Evolutionary conservation across 2,888 invertebrate species (phyloP).

Genomic region (Eugnorisma glareosa): DNA sequence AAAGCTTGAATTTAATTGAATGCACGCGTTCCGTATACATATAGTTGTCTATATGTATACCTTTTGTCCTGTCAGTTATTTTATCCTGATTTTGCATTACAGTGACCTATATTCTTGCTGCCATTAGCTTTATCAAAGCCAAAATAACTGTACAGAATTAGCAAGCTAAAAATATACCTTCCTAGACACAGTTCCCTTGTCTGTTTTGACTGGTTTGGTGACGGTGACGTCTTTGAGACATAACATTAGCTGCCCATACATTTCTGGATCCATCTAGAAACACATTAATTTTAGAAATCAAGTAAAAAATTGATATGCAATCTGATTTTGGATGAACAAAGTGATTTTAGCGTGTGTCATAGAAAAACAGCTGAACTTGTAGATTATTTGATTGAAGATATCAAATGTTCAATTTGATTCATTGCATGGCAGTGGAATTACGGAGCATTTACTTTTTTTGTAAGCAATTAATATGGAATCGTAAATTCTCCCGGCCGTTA

Average conservation of each 20-base stretch:
- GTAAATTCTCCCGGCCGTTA: background rate
- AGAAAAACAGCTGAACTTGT: background rate
- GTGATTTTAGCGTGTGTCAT: background rate
- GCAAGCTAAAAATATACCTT: slow-evolving; percentile 74
- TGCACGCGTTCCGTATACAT: background rate
- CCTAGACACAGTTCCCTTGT: slow-evolving; percentile 77
- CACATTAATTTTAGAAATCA: background rate
- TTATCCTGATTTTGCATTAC: background rate
- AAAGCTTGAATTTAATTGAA: background rate
- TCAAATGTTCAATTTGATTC: background rate
- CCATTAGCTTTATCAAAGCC: background rate
- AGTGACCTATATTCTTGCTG: background rate
- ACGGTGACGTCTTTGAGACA: slow-evolving; percentile 80
- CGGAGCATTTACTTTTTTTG: background rate
- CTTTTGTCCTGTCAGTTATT: background rate
- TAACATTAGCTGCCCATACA: slow-evolving; percentile 82
- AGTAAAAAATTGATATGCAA: background rate
- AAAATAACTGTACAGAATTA: background rate
- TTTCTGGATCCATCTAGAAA: slow-evolving; percentile 78
- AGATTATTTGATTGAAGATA: background rate
- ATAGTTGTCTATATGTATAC: background rate
- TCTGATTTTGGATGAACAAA: background rate
- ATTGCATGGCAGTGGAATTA: background rate
- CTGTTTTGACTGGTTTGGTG: slow-evolving; percentile 71
- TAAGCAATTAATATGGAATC: background rate